Conservation (phyloP, 1,140 invertebrate genomes). For the Coptotermes formosanus region DNA sequence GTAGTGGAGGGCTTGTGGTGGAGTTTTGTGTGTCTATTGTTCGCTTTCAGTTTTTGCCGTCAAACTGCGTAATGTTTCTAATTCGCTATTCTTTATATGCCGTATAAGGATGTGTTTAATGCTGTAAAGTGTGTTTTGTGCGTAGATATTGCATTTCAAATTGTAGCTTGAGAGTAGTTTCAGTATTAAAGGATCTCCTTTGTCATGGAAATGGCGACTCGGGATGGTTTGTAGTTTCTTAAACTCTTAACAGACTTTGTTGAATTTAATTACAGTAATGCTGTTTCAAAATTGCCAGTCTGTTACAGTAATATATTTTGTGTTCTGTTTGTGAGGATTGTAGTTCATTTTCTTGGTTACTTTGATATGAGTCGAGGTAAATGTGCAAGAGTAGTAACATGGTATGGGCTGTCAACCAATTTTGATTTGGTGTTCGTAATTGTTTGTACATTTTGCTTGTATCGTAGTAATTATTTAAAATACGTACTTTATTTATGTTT, state of each 20-base stretch:
- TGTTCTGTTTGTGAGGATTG: background rate
- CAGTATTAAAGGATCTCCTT: background rate
- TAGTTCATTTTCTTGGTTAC: background rate
- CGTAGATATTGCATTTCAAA: background rate
- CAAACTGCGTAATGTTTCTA: background rate
- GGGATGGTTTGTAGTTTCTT: slow-evolving; percentile 49
- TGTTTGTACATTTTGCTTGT: too few species aligned
- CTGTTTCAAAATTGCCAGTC: background rate
- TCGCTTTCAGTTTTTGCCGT: background rate
- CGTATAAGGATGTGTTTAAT: background rate
- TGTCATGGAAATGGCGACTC: slow-evolving; percentile 51
- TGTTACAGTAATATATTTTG: background rate
- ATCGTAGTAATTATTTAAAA: background rate
- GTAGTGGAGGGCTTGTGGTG: slow-evolving; percentile 3
- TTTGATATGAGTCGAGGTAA: background rate
- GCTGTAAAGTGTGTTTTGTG: background rate
- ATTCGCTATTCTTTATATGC: background rate
- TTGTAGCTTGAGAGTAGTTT: background rate
- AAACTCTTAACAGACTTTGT: slow-evolving; percentile 35
- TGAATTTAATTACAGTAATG: background rate
- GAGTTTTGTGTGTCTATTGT: background rate
- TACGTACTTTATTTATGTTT: slow-evolving; percentile 23
- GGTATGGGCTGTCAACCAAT: too few species aligned
- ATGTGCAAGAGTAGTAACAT: background rate
- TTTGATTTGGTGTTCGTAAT: too few species aligned